These are phyloP conservation scores for Enteromius radiatus DNA, from an alignment of 2,797 vertebrate genomes.

Conservation along the genomic window DNA sequence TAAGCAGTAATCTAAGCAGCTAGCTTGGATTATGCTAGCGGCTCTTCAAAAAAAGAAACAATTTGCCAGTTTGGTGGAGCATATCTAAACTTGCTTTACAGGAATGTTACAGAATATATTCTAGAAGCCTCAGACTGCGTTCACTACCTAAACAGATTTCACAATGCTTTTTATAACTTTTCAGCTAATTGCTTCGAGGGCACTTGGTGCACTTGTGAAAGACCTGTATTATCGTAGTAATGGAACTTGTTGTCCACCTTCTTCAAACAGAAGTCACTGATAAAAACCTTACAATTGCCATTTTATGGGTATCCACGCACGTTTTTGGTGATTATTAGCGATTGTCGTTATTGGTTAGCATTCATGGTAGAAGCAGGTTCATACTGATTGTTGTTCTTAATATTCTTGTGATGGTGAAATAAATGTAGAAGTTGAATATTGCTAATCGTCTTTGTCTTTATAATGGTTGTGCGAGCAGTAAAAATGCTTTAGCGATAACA, in stretches of 20 bases:
- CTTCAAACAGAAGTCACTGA: slow-evolving; percentile 72
- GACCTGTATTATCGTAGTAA: slow-evolving; percentile 64
- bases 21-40: neutral
- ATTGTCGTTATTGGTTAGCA: slow-evolving; percentile 9
- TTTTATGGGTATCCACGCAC: slow-evolving; percentile 69
- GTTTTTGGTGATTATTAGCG: slow-evolving; percentile 59
- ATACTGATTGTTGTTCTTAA: neutral
- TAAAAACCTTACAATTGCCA: slow-evolving; percentile 66
- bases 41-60: neutral
- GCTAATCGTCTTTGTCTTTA: neutral
- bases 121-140: neutral
- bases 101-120: slow-evolving; percentile 14
- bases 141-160: neutral
- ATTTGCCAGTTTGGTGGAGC: slow-evolving; percentile 3
- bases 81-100: neutral
- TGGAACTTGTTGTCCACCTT: slow-evolving; percentile 73
- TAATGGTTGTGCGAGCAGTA: slow-evolving; percentile 32
- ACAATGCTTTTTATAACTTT: neutral
- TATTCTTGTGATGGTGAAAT: neutral
- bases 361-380: neutral
- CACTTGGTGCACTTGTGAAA: slow-evolving; percentile 22
- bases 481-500: slow-evolving; percentile 53
- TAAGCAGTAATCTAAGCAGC: slow-evolving; percentile 21
- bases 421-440: neutral
- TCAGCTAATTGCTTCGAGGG: neutral